A percentile compares a stretch with the other conserved stretches of the same genome.
These are phyloP conservation scores for Hydraecia micacea DNA, from an alignment of 2,888 invertebrate species.

Conservation along the genomic window DNA sequence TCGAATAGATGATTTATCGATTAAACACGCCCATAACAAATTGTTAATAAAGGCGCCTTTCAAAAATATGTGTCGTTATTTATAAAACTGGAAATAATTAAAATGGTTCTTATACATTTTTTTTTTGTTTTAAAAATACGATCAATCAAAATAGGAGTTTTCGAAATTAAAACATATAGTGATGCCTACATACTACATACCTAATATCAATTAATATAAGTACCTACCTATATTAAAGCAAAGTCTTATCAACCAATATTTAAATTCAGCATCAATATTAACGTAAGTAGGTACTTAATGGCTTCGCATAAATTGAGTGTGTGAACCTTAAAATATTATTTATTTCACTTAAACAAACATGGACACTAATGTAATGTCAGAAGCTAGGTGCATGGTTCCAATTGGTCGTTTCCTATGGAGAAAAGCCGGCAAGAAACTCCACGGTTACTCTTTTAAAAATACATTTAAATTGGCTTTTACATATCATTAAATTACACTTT, in stretches of 20 bases:
- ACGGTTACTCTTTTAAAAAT: neutral
- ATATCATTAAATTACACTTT: neutral
- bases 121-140: neutral
- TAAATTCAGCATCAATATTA: neutral
- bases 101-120: neutral
- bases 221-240: neutral
- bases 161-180: neutral
- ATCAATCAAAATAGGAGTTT: neutral
- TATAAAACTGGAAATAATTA: neutral
- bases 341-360: neutral
- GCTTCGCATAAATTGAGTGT: neutral
- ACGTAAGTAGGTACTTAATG: neutral
- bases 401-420: neutral
- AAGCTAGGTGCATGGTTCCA: neutral
- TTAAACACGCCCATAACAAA: constrained; percentile 22
- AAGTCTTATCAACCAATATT: neutral
- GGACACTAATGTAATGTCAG: neutral
- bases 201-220: neutral
- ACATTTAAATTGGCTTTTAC: no score
- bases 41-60: constrained; percentile 17
- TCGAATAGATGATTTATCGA: constrained; percentile 47
- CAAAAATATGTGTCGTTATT: neutral
- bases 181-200: neutral
- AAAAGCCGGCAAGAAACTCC: neutral
- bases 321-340: neutral